Evolutionary conservation across 2,113 vertebrate species (phyloP).

Genomic region (Syngnathoides biaculeatus): DNA sequence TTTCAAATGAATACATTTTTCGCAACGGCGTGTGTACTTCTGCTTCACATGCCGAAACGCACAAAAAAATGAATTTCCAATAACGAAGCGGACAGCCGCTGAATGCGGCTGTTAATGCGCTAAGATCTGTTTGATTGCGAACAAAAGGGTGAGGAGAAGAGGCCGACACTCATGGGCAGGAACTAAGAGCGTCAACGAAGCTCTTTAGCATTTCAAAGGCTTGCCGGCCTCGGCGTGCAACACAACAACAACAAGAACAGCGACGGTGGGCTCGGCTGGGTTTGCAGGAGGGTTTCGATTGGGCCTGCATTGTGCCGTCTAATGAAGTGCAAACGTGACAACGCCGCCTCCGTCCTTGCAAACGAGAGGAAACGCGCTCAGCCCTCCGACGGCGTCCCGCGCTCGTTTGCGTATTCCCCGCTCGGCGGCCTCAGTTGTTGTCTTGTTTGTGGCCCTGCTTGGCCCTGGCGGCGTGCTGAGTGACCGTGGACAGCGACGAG

Average conservation of each 20-base stretch:
- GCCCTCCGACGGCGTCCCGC: neutral
- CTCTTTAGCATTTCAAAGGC: constrained; percentile 68
- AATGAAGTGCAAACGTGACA: constrained; percentile 49
- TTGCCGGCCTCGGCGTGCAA: neutral
- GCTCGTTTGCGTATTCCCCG: neutral
- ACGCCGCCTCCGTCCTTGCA: constrained; percentile 10
- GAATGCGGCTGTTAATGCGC: constrained; percentile 33
- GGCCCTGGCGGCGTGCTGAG: constrained; percentile 64
- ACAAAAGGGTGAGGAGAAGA: constrained; percentile 24
- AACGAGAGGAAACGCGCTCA: constrained; percentile 18
- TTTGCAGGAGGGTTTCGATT: constrained; percentile 50
- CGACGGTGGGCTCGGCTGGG: constrained; percentile 15
- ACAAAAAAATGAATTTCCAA: neutral
- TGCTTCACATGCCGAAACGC: neutral
- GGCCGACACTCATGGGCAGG: constrained; percentile 20
- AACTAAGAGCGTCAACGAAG: constrained; percentile 38
- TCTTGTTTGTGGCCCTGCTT: constrained; percentile 67
- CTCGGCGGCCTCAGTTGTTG: constrained; percentile 50
- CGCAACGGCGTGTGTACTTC: neutral
- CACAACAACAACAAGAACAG: constrained; percentile 20
- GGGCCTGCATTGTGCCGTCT: constrained; percentile 36
- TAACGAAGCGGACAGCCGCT: neutral
- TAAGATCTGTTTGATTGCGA: constrained; percentile 45
- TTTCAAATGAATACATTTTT: neutral
- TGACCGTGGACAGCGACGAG: constrained; percentile 73